Percentiles rank a stretch among this genome's conserved stretches.
Conservation (phyloP, 2,797 vertebrate species). For the Oreochromis grahami region DNA sequence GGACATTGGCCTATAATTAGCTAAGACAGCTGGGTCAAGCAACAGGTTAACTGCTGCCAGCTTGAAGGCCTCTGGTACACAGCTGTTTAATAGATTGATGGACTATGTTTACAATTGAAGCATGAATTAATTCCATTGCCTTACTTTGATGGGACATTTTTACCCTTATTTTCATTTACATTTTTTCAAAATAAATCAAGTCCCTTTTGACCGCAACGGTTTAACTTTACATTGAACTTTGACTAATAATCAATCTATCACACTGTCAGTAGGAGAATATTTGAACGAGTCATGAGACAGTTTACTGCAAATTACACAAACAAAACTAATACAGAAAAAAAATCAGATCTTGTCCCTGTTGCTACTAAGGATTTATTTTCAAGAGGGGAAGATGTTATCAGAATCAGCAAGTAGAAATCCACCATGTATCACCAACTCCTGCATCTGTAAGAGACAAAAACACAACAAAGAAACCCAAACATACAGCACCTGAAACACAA, state of each 20-base stretch:
- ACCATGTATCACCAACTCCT: background rate
- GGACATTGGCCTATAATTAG: background rate
- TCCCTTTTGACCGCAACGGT: background rate
- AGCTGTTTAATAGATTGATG: background rate
- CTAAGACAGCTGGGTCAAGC: background rate
- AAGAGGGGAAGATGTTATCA: background rate
- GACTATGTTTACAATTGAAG: background rate
- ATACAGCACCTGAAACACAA: too few relatives aligned
- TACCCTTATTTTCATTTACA: background rate
- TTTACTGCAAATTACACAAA: background rate
- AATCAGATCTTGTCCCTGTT: background rate
- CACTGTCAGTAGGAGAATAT: background rate
- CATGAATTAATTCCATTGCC: background rate
- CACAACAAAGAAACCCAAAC: rapidly evolving
- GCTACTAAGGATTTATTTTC: background rate
- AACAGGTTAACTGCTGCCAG: background rate
- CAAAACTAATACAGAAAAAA: background rate
- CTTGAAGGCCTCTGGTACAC: background rate
- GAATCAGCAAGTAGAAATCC: background rate
- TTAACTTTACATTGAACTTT: background rate
- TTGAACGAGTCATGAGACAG: background rate
- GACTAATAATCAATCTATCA: background rate
- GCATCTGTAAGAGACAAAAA: background rate
- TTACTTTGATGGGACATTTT: background rate
- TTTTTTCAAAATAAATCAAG: background rate